Percentiles rank a stretch among this genome's conserved stretches.
Evolutionary conservation across 1,140 invertebrate species (phyloP).

Genomic region (Drosophila subobscura): DNA sequence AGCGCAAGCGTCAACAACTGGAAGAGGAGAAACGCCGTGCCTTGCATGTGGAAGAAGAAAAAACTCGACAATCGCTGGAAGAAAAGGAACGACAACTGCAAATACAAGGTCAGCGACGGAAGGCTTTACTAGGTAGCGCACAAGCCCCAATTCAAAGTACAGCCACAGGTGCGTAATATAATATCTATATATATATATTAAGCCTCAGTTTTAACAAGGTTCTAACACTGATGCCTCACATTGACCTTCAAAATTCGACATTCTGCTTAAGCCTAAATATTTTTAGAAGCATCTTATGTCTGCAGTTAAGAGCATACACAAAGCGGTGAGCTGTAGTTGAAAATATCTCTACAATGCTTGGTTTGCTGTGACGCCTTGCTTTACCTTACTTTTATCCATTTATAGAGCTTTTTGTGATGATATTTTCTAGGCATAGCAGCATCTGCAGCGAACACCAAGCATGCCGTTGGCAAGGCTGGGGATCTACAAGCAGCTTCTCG

Average conservation of each 20-base stretch:
- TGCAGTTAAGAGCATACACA: too few species aligned
- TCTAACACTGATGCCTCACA: too few species aligned
- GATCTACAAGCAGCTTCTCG: slow-evolving; percentile 3
- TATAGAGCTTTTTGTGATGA: too few species aligned
- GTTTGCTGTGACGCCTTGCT: too few species aligned
- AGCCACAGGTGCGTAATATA: background rate
- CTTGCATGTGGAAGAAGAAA: slow-evolving; percentile 63
- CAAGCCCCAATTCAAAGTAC: slow-evolving; percentile 5
- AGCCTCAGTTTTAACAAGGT: too few species aligned
- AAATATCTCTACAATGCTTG: too few species aligned
- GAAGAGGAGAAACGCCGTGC: slow-evolving; percentile 85
- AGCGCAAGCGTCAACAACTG: slow-evolving; percentile 85
- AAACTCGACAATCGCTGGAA: slow-evolving; percentile 64
- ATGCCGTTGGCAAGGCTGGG: slow-evolving; percentile 10
- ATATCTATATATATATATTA: too few species aligned
- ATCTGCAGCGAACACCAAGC: background rate
- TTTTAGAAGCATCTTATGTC: too few species aligned
- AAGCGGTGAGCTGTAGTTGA: too few species aligned
- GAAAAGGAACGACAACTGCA: slow-evolving; percentile 75
- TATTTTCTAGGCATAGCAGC: background rate
- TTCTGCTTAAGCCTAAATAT: too few species aligned
- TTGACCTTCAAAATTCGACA: too few species aligned
- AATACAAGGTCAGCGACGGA: slow-evolving; percentile 77
- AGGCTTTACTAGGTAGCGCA: slow-evolving; percentile 63
- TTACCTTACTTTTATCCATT: too few species aligned